Percentiles rank a stretch among this genome's conserved stretches.
Conservation (phyloP, 1,140 invertebrate species). For the Holotrichia oblita region DNA sequence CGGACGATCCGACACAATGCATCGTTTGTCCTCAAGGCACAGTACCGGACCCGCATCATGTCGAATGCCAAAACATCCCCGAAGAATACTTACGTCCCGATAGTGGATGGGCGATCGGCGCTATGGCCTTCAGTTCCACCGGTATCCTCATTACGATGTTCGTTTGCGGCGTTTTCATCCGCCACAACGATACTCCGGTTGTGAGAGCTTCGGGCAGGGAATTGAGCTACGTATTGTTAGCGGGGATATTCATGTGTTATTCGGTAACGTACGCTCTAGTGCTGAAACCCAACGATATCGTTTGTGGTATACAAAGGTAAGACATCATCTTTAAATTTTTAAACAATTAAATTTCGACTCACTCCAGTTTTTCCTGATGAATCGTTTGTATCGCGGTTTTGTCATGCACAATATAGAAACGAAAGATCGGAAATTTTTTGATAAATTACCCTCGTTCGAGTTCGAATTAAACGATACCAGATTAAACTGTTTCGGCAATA, state of each 20-base stretch:
- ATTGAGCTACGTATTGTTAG: slow-evolving; percentile 87
- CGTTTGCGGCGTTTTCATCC: slow-evolving; percentile 72
- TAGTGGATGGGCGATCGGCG: slow-evolving; percentile 89
- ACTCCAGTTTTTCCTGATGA: too few relatives aligned
- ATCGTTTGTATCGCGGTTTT: too few relatives aligned
- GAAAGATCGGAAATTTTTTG: too few relatives aligned
- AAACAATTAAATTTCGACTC: background rate
- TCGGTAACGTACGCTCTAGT: slow-evolving; percentile 86
- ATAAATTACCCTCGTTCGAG: too few relatives aligned
- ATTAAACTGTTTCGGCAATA: too few relatives aligned
- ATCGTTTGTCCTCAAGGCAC: slow-evolving; percentile 83
- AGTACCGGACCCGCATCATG: slow-evolving; percentile 79
- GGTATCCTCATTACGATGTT: slow-evolving; percentile 82
- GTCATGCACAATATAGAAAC: too few relatives aligned
- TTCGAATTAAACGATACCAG: too few relatives aligned
- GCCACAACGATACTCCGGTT: slow-evolving; percentile 85
- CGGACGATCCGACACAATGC: slow-evolving; percentile 84
- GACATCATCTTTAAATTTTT: slow-evolving; percentile 40
- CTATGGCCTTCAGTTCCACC: slow-evolving; percentile 81
- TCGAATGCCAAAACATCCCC: slow-evolving; percentile 80
- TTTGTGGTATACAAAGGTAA: slow-evolving; percentile 82
- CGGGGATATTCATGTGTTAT: slow-evolving; percentile 90
- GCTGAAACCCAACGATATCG: slow-evolving; percentile 76
- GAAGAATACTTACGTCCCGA: slow-evolving; percentile 84
- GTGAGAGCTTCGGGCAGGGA: slow-evolving; percentile 91